Conservation (phyloP, 1,140 invertebrate genomes). For the Monochamus saltuarius region DNA sequence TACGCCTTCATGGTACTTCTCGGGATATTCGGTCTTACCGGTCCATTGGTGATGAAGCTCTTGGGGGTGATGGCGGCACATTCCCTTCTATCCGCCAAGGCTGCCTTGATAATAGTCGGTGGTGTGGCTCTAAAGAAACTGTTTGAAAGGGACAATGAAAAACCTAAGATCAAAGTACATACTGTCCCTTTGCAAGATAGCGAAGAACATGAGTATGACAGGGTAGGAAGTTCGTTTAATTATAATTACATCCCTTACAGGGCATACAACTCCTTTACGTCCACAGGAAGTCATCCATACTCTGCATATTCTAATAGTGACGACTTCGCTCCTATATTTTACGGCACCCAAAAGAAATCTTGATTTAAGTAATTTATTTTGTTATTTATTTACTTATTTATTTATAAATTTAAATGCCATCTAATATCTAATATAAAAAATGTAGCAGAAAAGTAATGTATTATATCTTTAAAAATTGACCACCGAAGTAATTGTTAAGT, state of each 20-base stretch:
- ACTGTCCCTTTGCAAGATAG: conserved; percentile 37
- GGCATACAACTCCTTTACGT: background rate
- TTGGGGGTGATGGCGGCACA: conserved; percentile 67
- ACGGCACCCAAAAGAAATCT: background rate
- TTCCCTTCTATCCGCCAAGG: conserved; percentile 67
- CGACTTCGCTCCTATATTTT: conserved; percentile 1
- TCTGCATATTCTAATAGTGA: background rate
- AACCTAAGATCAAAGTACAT: conserved; percentile 63
- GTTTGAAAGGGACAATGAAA: conserved; percentile 61
- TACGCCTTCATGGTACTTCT: conserved; percentile 59
- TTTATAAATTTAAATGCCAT: background rate
- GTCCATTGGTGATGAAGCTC: conserved; percentile 59
- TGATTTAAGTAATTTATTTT: conserved; percentile 3
- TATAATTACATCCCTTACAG: conserved; percentile 13
- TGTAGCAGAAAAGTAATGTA: background rate
- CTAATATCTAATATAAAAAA: background rate
- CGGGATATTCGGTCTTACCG: conserved; percentile 65
- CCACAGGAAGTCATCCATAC: background rate
- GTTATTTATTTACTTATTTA: conserved; percentile 15
- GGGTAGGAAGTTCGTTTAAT: conserved; percentile 12
- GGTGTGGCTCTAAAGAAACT: conserved; percentile 70
- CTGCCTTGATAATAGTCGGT: conserved; percentile 66
- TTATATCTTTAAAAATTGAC: no score
- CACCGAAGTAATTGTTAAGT: no score
- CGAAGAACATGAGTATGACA: conserved; percentile 40